These are phyloP conservation scores for Brachypalpus laphriformis DNA, from an alignment of 2,888 invertebrate genomes.

Conservation along the genomic window DNA sequence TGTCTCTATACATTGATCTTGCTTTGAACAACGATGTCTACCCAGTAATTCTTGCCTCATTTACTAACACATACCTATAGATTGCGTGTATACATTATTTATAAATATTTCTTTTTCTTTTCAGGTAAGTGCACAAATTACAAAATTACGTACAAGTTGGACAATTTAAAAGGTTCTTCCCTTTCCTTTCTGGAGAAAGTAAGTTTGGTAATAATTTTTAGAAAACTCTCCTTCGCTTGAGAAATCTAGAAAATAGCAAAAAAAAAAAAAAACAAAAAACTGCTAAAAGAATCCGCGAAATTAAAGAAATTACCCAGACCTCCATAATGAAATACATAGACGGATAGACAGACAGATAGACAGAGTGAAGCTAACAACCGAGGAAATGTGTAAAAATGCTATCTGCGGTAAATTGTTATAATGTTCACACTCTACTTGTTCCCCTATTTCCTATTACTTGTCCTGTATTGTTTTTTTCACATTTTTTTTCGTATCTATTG, in stretches of 20 bases:
- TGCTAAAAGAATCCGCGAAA: slow-evolving; percentile 10
- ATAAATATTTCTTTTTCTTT: slow-evolving; percentile 52
- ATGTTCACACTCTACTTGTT: slow-evolving; percentile 73
- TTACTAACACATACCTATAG: no score
- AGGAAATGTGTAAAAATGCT: slow-evolving; percentile 55
- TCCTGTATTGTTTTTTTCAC: slow-evolving; percentile 18
- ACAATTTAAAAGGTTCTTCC: slow-evolving; percentile 29
- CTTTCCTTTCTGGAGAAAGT: slow-evolving; percentile 59
- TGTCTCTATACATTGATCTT: no score
- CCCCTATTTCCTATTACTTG: slow-evolving; percentile 52
- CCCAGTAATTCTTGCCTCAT: no score
- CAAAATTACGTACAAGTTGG: slow-evolving; percentile 40
- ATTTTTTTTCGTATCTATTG: background rate
- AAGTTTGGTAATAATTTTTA: slow-evolving; percentile 32
- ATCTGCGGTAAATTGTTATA: slow-evolving; percentile 71
- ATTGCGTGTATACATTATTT: no score
- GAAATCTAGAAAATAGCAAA: slow-evolving; percentile 44
- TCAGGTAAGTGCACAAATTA: slow-evolving; percentile 56
- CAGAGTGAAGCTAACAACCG: slow-evolving; percentile 53
- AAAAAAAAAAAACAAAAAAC: background rate
- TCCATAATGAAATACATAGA: background rate
- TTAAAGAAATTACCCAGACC: background rate
- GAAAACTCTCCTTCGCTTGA: slow-evolving; percentile 40
- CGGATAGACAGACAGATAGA: slow-evolving; percentile 13
- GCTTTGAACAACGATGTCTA: no score